phyloP scores from a whole-genome alignment of 2,113 vertebrate genomes.

The Vombatus ursinus region DNA sequence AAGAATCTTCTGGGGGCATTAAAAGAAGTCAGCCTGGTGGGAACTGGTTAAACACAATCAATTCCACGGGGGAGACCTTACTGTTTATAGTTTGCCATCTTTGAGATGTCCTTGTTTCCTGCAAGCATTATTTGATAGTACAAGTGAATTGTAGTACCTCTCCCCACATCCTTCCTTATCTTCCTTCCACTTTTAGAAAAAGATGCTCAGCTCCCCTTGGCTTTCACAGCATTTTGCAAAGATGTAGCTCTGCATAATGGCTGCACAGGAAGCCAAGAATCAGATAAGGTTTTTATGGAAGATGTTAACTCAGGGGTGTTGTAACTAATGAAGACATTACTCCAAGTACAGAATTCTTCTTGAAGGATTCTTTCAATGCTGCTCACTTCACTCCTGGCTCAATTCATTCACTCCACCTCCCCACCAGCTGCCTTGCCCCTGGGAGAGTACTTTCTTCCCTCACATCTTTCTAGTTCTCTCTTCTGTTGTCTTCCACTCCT shows the following conservation, averaged over 20 bases:
- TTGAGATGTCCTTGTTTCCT: background rate
- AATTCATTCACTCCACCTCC: background rate
- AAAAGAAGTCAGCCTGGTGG: background rate
- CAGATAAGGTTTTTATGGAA: background rate
- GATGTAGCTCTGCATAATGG: background rate
- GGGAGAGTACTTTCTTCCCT: background rate
- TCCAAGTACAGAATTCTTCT: background rate
- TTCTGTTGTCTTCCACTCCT: background rate
- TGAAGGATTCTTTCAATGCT: background rate
- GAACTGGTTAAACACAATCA: background rate
- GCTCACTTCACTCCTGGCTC: background rate
- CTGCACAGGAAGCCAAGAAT: background rate
- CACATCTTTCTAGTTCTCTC: background rate
- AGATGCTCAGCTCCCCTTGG: background rate
- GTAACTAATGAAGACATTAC: background rate
- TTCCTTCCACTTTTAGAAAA: background rate
- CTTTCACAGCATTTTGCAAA: background rate
- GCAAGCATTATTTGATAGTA: background rate
- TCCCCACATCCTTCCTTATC: background rate
- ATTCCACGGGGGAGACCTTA: background rate
- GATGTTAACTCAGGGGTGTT: background rate
- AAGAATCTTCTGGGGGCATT: background rate
- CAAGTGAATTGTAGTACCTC: background rate
- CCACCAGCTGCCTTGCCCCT: background rate
- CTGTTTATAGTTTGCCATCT: background rate